phyloP scores from a whole-genome alignment of 2,888 invertebrate genomes.

The Elegia similella region DNA sequence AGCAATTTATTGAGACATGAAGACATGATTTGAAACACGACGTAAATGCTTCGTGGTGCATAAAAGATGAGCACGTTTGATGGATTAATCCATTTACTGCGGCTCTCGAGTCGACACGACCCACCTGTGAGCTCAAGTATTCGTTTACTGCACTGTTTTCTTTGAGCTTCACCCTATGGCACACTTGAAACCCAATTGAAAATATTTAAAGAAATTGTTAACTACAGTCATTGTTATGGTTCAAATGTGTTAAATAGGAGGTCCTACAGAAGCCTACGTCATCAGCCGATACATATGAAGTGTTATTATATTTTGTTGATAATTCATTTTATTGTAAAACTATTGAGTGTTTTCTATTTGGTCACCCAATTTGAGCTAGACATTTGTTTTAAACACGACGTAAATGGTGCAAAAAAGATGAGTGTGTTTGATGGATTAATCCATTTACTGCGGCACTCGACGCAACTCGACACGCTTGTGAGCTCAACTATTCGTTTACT shows the following conservation, averaged over 20 bases:
- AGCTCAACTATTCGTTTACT: background rate
- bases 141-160: background rate
- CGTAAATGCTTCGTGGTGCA: conserved; percentile 28
- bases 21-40: conserved; percentile 11
- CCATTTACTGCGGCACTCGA: conserved; percentile 29
- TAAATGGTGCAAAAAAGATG: conserved; percentile 35
- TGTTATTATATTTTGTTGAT: no score
- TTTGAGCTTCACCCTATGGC: background rate
- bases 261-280: no score
- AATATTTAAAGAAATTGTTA: no score
- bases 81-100: conserved; percentile 42
- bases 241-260: no score
- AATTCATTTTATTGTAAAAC: no score
- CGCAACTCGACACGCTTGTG: conserved; percentile 16
- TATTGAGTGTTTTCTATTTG: no score
- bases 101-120: conserved; percentile 20
- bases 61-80: conserved; percentile 39
- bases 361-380: no score
- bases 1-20: conserved; percentile 16
- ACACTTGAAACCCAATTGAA: no score
- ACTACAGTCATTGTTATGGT: no score
- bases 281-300: no score
- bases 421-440: conserved; percentile 45
- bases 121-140: background rate
- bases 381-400: conserved; percentile 15